Evolutionary conservation across 2,888 invertebrate species (phyloP).

Genomic region (Deilephila elpenor): DNA sequence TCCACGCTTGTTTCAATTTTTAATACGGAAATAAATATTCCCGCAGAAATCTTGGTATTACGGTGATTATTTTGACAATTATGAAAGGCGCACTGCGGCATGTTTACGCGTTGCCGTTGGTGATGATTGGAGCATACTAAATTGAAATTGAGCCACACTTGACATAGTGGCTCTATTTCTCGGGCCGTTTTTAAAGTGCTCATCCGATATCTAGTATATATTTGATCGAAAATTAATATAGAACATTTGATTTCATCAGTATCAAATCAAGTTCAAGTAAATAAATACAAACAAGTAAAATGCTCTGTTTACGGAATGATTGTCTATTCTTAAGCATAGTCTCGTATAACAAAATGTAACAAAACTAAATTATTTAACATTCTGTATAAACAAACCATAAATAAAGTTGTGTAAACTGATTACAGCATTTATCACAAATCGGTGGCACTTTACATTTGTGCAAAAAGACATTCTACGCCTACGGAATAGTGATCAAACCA

Average conservation of each 20-base stretch:
- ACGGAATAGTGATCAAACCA: constrained; percentile 27
- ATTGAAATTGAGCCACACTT: no score
- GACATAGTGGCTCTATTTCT: no score
- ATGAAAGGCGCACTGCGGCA: no score
- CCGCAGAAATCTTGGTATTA: no score
- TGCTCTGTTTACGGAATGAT: constrained; percentile 29
- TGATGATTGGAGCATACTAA: no score
- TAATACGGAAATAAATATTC: no score
- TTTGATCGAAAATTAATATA: neutral
- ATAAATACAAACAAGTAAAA: constrained; percentile 29
- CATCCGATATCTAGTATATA: no score
- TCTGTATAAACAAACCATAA: constrained; percentile 41
- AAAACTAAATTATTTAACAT: constrained; percentile 39
- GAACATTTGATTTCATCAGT: neutral
- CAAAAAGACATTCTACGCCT: constrained; percentile 50
- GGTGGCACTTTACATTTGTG: constrained; percentile 56
- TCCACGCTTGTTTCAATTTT: no score
- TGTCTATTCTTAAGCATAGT: constrained; percentile 7
- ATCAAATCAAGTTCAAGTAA: constrained; percentile 27
- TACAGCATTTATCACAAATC: constrained; percentile 48
- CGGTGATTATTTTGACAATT: no score
- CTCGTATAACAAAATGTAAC: constrained; percentile 30
- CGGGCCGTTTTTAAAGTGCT: no score
- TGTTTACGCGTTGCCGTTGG: no score
- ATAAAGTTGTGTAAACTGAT: constrained; percentile 37